Evolutionary conservation across 2,888 invertebrate species (phyloP), one percentile per base, ranked within the genome.

Genomic region (Drosophila kambysellisi): DNA sequence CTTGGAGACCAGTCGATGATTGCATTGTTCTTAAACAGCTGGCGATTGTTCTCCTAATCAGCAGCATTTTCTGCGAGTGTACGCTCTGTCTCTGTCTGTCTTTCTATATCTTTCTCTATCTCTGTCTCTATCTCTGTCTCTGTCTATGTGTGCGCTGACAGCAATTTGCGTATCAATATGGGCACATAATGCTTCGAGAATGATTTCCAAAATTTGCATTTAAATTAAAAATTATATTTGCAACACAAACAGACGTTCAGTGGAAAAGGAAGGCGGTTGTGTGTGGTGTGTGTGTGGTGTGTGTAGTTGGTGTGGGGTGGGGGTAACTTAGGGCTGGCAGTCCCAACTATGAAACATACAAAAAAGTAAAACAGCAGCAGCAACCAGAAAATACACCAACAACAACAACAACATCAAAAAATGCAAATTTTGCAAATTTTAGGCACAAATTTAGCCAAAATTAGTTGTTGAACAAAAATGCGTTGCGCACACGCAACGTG

Each of bases 131-230:
- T 62, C 69, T 50, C n/a, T 53, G 20, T 20, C 41, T 65, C 37
- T 84, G 79, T 68, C 70, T 73, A 71, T 76, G 88, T 60, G 86
- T 83, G 61, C 61, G 87, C 90, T 87, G 90, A 90, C 90, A 87
- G 90, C 90, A 87, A 87, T 89, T 87, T 87, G 89, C 86, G 86
- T 86, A 86, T 90, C 90, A 90, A 86, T 86, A 86, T 86, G 86
- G 90, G 89, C 89, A 86, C 86, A 86, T 90, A 86, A 86, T 86
- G 90, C 90, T 90, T 86, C 87, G 90, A 86, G 90, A 86, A 90
- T 86, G 90, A 86, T 86, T 86, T 90, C 87, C 87, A 88, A 86
- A 86, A 86, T 86, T 86, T 86, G 90, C 86, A 86, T 86, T 90
- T 86, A 86, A 86, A 86, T 86, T 86, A 86, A 86, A 86, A 86